Base-by-base conservation (phyloP, 1,140 invertebrate species). In the Cotesia typhae region DNA sequence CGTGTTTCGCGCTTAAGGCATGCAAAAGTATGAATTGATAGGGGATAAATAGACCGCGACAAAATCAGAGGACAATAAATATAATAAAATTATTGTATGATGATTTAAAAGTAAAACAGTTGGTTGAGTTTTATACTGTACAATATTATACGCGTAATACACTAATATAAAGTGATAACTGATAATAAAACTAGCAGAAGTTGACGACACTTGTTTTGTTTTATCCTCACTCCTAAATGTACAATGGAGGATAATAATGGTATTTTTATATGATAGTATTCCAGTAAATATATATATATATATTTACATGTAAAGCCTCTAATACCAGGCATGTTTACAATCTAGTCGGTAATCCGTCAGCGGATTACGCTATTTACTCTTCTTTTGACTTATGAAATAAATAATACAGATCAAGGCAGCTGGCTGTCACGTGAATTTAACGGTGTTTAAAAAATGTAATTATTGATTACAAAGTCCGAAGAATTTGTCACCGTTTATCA, bases 401-500 rank as follows among this genome's bases (percentile, higher is more conserved):
- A 57, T 35, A 61, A 61, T 47, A 47, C 6, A 47, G 53, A 55
- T 17, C 4, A 12, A 55, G 17, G 17, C 53, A 55, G n/a, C 17
- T 55, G 53, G 12, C 17, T 3, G 53, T 17, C 53, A 55, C 36
- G 36, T 41, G 36, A 64, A 60, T 36, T 28, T 36, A 60, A 12
- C 20, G 9, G n/a, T 20, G 9, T n/a, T 38, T 36, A 38, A 4
- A 12, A 64, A 38, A 37, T 28, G 28, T 28, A 64, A 64, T 64
- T 41, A 64, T 64, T 38, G 61, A 64, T 64, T 10, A 37, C 61
- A 60, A 35, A 60, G 59, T 64, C 61, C 61, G 14, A 35, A 61
- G 17, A 28, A 61, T 41, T 38, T 64, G 38, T 14, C 61, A 14
- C 14, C 38, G n/a, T 64, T 64, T 41, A 64, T 64, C 61, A 64